A percentile compares a stretch with the other conserved stretches of the same genome.
phyloP scores from a whole-genome alignment of 1,140 invertebrate species.

The Augochlora pura region DNA sequence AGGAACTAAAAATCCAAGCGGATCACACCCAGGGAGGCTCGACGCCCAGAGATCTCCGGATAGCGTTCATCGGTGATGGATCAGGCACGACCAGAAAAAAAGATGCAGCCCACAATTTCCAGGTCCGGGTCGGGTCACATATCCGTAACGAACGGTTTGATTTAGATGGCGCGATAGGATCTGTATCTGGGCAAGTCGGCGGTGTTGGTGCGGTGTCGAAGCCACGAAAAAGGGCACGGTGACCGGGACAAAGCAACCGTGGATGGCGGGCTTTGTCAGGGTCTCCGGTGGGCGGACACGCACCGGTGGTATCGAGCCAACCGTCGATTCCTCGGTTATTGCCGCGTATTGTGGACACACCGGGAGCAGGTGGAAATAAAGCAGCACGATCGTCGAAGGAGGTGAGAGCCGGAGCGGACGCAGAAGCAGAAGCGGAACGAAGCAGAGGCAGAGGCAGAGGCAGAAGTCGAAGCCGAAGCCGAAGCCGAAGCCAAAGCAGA shows the following conservation, averaged over 20 bases:
- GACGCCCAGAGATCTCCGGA: too few relatives aligned
- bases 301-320: conserved; percentile 55
- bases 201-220: not conserved
- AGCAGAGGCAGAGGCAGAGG: too few relatives aligned
- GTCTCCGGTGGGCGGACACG: conserved; percentile 30
- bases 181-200: not conserved
- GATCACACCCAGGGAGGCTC: too few relatives aligned
- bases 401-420: too few relatives aligned
- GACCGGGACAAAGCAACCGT: conserved; percentile 42
- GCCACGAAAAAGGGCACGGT: conserved; percentile 16
- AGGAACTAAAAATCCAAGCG: too few relatives aligned
- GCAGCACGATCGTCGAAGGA: conserved; percentile 20
- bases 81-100: too few relatives aligned
- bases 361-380: conserved; percentile 63
- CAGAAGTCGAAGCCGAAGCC: too few relatives aligned
- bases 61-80: too few relatives aligned
- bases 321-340: conserved; percentile 67
- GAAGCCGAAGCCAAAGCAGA: not conserved
- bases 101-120: too few relatives aligned
- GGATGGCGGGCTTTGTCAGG: conserved; percentile 49
- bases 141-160: conserved; percentile 24
- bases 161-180: conserved; percentile 37
- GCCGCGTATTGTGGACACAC: conserved; percentile 60
- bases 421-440: too few relatives aligned
- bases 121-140: not conserved